These are phyloP conservation scores for Carpatolechia fugitivella DNA, from an alignment of 2,888 invertebrate species.

Conservation along the genomic window DNA sequence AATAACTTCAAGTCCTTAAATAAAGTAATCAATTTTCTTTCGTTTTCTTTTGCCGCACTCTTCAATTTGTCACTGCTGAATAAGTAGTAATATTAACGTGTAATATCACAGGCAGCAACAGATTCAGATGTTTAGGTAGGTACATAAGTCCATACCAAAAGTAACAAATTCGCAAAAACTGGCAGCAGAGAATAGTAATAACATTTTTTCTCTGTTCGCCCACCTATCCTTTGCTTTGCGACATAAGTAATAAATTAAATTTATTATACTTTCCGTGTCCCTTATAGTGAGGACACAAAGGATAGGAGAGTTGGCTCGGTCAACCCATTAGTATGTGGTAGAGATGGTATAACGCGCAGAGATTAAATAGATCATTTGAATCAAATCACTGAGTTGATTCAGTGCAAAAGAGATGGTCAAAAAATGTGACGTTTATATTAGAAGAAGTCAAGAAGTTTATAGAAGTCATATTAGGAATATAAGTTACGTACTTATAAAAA, in stretches of 20 bases:
- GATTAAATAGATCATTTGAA: background rate
- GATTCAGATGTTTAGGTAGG: too few relatives aligned
- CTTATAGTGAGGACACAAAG: constrained; percentile 27
- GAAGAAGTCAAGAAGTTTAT: too few relatives aligned
- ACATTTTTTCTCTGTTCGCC: constrained; percentile 16
- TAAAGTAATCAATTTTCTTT: too few relatives aligned
- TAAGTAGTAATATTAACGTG: too few relatives aligned
- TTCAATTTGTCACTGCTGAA: too few relatives aligned
- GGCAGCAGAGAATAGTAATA: constrained; percentile 12
- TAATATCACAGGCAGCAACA: too few relatives aligned
- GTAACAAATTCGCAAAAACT: background rate
- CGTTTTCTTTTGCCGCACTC: too few relatives aligned
- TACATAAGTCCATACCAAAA: background rate
- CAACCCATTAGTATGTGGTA: constrained; percentile 47
- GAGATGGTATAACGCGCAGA: background rate
- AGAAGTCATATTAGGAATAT: too few relatives aligned
- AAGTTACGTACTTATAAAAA: too few relatives aligned
- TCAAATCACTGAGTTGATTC: background rate
- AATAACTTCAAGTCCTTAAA: too few relatives aligned
- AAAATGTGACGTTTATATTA: too few relatives aligned
- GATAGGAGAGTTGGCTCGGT: constrained; percentile 36
- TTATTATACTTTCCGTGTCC: constrained; percentile 35
- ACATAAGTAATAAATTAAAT: constrained; percentile 23
- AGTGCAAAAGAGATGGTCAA: background rate
- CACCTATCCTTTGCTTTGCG: constrained; percentile 27